A percentile compares a stretch with the other conserved stretches of the same genome.
phyloP scores from a whole-genome alignment of 2,888 invertebrate species.

The Hybos culiciformis region DNA sequence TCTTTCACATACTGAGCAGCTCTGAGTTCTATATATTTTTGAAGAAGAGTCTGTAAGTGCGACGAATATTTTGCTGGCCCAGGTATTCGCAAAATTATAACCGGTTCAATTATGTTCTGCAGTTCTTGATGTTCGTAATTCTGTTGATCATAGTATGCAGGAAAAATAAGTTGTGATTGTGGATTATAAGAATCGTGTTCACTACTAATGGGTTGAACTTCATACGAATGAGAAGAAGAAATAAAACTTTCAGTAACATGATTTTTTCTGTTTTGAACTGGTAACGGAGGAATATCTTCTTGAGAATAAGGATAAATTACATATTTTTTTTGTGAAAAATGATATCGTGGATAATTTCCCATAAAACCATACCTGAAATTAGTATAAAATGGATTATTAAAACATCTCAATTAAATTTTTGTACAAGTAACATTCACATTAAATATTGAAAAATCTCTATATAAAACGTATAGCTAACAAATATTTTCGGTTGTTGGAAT shows the following conservation, averaged over 20 bases:
- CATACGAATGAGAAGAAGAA: slow-evolving; percentile 43
- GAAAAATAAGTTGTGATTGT: slow-evolving; percentile 6
- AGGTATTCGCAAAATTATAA: slow-evolving; percentile 33
- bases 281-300: slow-evolving; percentile 40
- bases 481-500: too few relatives aligned
- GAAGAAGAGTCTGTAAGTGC: slow-evolving; percentile 31
- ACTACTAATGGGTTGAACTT: slow-evolving; percentile 20
- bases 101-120: slow-evolving; percentile 24
- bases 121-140: slow-evolving; percentile 11
- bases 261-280: slow-evolving; percentile 18
- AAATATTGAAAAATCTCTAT: too few relatives aligned
- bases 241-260: slow-evolving; percentile 39
- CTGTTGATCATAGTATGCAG: not conserved
- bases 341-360: slow-evolving; percentile 21
- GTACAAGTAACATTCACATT: too few relatives aligned
- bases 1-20: slow-evolving; percentile 32
- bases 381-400: slow-evolving; percentile 14
- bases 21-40: slow-evolving; percentile 33
- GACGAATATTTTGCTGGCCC: slow-evolving; percentile 34
- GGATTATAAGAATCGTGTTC: slow-evolving; percentile 9
- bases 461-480: too few relatives aligned
- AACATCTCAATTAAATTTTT: too few relatives aligned
- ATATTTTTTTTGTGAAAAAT: slow-evolving; percentile 40
- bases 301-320: slow-evolving; percentile 59
- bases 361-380: slow-evolving; percentile 30